These are phyloP conservation scores for Notoglanidium macrostoma DNA, from an alignment of 2,797 vertebrate species.

Conservation along the genomic window DNA sequence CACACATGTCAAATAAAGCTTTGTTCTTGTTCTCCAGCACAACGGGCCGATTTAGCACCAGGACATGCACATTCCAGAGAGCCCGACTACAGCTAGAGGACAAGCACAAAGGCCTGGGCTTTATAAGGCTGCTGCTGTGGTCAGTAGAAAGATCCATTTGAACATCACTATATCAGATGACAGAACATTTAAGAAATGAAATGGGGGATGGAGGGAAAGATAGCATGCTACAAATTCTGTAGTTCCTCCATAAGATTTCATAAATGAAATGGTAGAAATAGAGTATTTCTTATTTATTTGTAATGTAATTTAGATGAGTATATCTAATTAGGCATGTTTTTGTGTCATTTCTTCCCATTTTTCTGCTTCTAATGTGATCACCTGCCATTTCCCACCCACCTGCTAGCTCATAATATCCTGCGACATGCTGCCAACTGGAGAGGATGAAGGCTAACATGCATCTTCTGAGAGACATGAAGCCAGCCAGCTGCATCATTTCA, in stretches of 20 bases:
- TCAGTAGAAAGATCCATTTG: slow-evolving; percentile 19
- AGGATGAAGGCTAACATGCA: not conserved
- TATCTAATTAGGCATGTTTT: not conserved
- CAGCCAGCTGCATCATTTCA: not conserved
- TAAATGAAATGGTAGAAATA: not conserved
- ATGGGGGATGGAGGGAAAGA: not conserved
- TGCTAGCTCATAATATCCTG: not conserved
- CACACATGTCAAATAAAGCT: slow-evolving; percentile 34
- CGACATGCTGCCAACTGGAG: not conserved
- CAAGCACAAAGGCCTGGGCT: slow-evolving; percentile 9
- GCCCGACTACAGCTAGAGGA: not conserved
- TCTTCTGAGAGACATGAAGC: no score
- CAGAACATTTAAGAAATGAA: slow-evolving; percentile 24
- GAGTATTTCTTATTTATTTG: not conserved
- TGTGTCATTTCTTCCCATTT: not conserved
- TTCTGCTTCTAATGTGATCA: not conserved
- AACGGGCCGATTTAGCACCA: slow-evolving; percentile 49
- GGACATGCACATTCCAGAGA: slow-evolving; percentile 41
- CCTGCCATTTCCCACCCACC: not conserved
- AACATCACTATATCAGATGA: slow-evolving; percentile 11
- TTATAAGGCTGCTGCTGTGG: slow-evolving; percentile 21
- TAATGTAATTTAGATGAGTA: not conserved
- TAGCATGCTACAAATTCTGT: slow-evolving; percentile 2
- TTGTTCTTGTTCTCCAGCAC: slow-evolving; percentile 45
- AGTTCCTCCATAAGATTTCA: not conserved